Evolutionary conservation across 1,140 invertebrate species (phyloP).

Genomic region (Aphelinus certus): DNA sequence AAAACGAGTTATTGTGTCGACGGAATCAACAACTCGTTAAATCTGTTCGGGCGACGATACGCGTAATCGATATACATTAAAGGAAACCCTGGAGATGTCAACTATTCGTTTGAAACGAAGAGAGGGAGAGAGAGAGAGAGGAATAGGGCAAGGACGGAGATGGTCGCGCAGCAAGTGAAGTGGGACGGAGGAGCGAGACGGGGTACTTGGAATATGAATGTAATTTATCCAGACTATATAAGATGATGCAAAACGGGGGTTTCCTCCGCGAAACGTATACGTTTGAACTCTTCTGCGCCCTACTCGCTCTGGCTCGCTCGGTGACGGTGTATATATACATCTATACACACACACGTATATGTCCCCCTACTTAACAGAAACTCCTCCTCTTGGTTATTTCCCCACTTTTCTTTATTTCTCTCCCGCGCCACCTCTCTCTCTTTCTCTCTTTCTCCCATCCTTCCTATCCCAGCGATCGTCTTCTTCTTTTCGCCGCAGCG

Average conservation of each 20-base stretch:
- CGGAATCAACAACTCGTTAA: no score
- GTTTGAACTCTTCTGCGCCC: constrained; percentile 24
- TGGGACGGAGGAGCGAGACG: no score
- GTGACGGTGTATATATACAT: no score
- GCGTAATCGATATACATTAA: constrained; percentile 19
- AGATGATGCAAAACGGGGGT: constrained; percentile 27
- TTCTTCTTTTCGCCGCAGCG: no score
- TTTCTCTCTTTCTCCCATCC: not conserved
- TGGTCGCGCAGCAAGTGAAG: constrained; percentile 16
- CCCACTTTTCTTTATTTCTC: constrained; percentile 14
- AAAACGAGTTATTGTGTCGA: no score
- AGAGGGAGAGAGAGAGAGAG: constrained; percentile 36
- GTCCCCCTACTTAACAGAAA: no score
- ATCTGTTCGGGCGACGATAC: no score
- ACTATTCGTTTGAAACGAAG: constrained; percentile 44
- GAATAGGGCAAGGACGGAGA: constrained; percentile 4
- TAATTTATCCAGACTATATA: constrained; percentile 42
- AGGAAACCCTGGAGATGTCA: constrained; percentile 15
- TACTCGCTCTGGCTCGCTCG: no score
- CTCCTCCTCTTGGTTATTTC: no score
- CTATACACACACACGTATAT: no score
- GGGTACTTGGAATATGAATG: constrained; percentile 39
- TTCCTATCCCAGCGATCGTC: not conserved
- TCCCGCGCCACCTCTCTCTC: constrained; percentile 1
- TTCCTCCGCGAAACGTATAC: constrained; percentile 16